These are phyloP conservation scores for Peribatodes rhomboidaria DNA, from an alignment of 2,888 invertebrate genomes.

Conservation along the genomic window DNA sequence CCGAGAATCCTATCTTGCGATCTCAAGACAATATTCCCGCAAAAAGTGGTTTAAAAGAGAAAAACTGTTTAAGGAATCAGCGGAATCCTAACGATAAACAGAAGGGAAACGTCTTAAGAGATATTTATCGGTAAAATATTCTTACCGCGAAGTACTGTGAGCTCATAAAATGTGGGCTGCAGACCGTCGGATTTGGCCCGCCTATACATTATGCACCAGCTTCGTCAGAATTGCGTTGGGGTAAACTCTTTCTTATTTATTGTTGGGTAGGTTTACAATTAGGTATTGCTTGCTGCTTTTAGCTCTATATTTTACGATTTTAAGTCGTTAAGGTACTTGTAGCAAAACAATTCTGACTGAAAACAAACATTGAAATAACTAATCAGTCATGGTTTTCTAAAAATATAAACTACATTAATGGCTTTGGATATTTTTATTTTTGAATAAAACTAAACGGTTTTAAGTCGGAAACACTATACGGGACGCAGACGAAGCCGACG, in stretches of 20 bases:
- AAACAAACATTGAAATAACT: no score
- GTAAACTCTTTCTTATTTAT: constrained; percentile 24
- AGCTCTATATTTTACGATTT: background rate
- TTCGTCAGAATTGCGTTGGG: constrained; percentile 31
- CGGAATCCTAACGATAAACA: constrained; percentile 80
- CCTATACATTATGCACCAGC: constrained; percentile 38
- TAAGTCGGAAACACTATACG: no score
- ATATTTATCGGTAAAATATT: constrained; percentile 83
- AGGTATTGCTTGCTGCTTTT: background rate
- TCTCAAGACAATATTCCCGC: constrained; percentile 57
- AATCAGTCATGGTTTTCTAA: no score
- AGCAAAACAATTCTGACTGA: no score
- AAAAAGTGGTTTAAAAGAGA: constrained; percentile 74
- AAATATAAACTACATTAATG: no score
- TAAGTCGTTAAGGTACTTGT: background rate
- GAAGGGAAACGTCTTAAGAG: constrained; percentile 76
- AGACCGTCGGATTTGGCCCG: constrained; percentile 37
- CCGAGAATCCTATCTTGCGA: constrained; percentile 50
- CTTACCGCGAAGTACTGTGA: constrained; percentile 66
- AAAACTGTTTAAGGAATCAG: constrained; percentile 80
- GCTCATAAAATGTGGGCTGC: constrained; percentile 68
- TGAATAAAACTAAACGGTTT: no score
- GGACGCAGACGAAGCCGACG: no score
- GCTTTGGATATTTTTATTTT: no score
- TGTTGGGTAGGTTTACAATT: constrained; percentile 14